Evolutionary conservation across 2,888 invertebrate genomes (phyloP).

Genomic region (Trichacis sp.): DNA sequence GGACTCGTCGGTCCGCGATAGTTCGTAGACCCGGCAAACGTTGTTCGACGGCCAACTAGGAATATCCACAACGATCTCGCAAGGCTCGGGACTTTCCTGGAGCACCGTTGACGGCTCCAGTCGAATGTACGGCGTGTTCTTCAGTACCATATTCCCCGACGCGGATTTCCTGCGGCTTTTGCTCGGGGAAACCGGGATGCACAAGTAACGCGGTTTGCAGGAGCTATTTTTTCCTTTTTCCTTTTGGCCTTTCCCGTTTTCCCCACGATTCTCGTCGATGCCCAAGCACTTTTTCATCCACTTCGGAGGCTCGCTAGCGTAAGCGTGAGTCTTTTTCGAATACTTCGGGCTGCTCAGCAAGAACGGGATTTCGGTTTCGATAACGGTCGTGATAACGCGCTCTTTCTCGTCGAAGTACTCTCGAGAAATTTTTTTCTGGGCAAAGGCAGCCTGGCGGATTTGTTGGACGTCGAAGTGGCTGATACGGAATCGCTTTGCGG

Average conservation of each 20-base stretch:
- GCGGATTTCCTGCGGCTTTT: slow-evolving; percentile 39
- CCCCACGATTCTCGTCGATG: slow-evolving; percentile 43
- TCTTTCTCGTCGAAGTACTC: slow-evolving; percentile 64
- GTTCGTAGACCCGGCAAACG: slow-evolving; percentile 22
- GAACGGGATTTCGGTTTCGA: slow-evolving; percentile 62
- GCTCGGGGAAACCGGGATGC: slow-evolving; percentile 22
- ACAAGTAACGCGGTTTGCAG: slow-evolving; percentile 14
- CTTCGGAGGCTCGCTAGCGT: slow-evolving; percentile 59
- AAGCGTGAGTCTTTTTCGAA: slow-evolving; percentile 56
- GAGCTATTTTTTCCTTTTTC: slow-evolving; percentile 23
- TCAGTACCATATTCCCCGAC: slow-evolving; percentile 47
- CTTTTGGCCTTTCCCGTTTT: slow-evolving; percentile 29
- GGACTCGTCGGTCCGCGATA: slow-evolving; percentile 24
- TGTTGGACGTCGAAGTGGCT: slow-evolving; percentile 45
- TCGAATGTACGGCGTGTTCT: slow-evolving; percentile 41
- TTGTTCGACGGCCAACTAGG: slow-evolving; percentile 24
- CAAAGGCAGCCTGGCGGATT: slow-evolving; percentile 51
- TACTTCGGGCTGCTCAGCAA: slow-evolving; percentile 58
- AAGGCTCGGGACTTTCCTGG: slow-evolving; percentile 25
- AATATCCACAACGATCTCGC: slow-evolving; percentile 29
- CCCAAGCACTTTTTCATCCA: slow-evolving; percentile 62
- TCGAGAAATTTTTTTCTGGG: slow-evolving; percentile 61
- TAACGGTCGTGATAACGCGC: slow-evolving; percentile 63
- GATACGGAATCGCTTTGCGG: slow-evolving; percentile 43
- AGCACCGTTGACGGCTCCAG: slow-evolving; percentile 24